These are phyloP conservation scores for Xestia ashworthii DNA, from an alignment of 2,888 invertebrate genomes.

Conservation along the genomic window DNA sequence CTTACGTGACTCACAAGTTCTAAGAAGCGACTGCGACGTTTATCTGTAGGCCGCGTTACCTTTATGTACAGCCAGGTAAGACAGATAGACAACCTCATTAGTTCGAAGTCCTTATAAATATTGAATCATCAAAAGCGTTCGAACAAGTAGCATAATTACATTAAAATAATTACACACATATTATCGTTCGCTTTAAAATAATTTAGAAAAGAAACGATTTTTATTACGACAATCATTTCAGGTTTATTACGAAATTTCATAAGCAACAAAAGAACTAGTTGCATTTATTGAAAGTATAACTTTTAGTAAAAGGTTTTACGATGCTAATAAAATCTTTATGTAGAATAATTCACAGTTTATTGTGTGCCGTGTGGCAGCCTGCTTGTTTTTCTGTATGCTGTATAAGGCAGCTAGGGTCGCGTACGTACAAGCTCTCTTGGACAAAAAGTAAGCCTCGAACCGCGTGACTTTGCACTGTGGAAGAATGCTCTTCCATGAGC, in stretches of 20 bases:
- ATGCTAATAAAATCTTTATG: constrained; percentile 63
- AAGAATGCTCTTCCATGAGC: constrained; percentile 39
- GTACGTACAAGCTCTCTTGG: constrained; percentile 36
- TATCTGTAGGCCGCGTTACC: constrained; percentile 57
- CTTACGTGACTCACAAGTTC: constrained; percentile 74
- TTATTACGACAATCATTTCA: constrained; percentile 1
- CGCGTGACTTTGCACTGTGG: constrained; percentile 48
- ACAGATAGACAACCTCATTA: constrained; percentile 26
- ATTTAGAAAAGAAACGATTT: constrained; percentile 5
- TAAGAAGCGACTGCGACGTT: constrained; percentile 57
- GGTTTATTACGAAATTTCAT: constrained; percentile 30
- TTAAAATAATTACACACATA: constrained; percentile 5
- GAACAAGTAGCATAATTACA: constrained; percentile 8
- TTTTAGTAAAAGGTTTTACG: constrained; percentile 56
- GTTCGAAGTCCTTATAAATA: constrained; percentile 13
- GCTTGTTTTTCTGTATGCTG: constrained; percentile 55
- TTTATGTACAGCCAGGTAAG: constrained; percentile 40
- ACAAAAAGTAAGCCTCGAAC: constrained; percentile 51
- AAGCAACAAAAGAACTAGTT: constrained; percentile 53
- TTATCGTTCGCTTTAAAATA: neutral
- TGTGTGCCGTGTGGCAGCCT: constrained; percentile 41
- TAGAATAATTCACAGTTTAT: constrained; percentile 55
- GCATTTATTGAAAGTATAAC: constrained; percentile 43
- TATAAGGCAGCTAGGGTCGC: constrained; percentile 54
- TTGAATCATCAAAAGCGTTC: neutral